Percentiles rank a stretch among this genome's conserved stretches.
These are phyloP conservation scores for Acleris sparsana DNA, from an alignment of 2,888 invertebrate species.

Conservation along the genomic window DNA sequence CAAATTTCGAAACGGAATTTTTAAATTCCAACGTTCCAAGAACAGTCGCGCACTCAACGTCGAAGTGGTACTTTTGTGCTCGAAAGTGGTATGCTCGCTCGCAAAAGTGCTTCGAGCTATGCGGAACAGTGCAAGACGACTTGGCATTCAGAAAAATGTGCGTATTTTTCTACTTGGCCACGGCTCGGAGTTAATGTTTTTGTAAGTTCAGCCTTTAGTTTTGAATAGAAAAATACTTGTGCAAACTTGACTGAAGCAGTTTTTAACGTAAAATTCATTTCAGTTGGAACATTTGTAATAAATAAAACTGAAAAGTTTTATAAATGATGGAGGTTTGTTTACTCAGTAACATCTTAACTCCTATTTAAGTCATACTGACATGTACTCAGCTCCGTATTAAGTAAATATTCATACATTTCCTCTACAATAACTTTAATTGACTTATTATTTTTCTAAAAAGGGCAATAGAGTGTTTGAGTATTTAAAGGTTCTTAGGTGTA, in stretches of 20 bases:
- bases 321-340: neutral
- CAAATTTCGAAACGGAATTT: conserved; percentile 10
- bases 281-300: conserved; percentile 5
- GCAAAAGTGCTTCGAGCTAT: conserved; percentile 19
- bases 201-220: conserved; percentile 3
- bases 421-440: no score
- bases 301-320: neutral
- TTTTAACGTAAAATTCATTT: neutral
- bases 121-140: conserved; percentile 17
- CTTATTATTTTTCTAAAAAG: no score
- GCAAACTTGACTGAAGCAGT: neutral
- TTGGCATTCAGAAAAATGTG: conserved; percentile 25
- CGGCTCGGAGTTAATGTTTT: conserved; percentile 9
- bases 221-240: neutral
- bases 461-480: no score
- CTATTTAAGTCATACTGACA: no score
- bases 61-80: conserved; percentile 20
- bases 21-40: conserved; percentile 5
- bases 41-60: neutral
- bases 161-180: conserved; percentile 17
- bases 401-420: no score
- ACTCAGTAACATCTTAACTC: neutral
- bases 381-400: no score
- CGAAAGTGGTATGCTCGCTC: conserved; percentile 19
- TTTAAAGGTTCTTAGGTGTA: no score